Conservation (phyloP, 2,113 vertebrate species). For the Chaetorhynchus papuensis region DNA sequence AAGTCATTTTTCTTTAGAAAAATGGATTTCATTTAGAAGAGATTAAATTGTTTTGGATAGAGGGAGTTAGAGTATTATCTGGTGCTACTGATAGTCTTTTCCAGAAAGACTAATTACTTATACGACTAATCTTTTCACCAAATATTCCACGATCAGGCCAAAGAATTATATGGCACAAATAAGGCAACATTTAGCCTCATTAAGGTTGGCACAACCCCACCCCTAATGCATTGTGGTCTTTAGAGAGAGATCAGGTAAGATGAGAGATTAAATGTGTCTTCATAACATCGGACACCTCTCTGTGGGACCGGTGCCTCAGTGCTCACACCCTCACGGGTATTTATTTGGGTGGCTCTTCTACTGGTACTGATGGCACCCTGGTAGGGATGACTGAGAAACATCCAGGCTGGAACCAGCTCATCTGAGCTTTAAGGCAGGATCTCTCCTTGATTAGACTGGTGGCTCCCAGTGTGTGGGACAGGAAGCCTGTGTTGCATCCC, state of each 20-base stretch:
- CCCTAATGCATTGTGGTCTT: background rate
- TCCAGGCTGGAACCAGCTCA: background rate
- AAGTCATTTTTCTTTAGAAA: conserved; percentile 13
- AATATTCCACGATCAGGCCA: background rate
- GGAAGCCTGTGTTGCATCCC: background rate
- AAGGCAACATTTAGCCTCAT: background rate
- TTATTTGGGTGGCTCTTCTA: fast-evolving
- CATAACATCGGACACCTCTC: background rate
- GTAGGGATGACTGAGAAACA: background rate
- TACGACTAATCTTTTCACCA: background rate
- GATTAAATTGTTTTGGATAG: conserved; percentile 26
- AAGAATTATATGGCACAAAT: background rate
- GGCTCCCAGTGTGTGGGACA: background rate
- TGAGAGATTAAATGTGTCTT: background rate
- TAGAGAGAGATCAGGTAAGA: background rate
- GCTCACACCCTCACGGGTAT: background rate
- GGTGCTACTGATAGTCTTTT: background rate
- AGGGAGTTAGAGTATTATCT: conserved; percentile 8
- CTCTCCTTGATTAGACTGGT: background rate
- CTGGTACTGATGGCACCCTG: fast-evolving
- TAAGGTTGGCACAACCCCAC: background rate
- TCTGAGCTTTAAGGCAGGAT: background rate
- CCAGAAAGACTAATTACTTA: background rate
- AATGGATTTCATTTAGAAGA: conserved; percentile 32
- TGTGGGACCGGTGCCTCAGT: background rate